phyloP scores from a whole-genome alignment of 1,140 invertebrate species.

The Bradysia coprophila region DNA sequence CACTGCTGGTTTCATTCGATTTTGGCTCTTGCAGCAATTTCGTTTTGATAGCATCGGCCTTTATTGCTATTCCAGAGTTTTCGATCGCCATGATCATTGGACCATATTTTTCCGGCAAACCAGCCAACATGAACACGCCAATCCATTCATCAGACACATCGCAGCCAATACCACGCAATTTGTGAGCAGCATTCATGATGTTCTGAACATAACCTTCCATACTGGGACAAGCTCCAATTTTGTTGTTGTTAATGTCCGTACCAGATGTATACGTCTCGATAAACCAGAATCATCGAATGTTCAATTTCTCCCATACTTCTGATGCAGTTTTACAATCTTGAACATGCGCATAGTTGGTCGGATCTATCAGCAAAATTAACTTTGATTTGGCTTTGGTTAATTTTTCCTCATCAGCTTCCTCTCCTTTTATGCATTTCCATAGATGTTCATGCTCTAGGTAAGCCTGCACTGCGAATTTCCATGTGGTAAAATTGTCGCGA shows the following conservation, averaged over 20 bases:
- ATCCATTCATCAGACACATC: constrained; percentile 17
- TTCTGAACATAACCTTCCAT: constrained; percentile 14
- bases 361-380: constrained; percentile 8
- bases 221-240: constrained; percentile 6
- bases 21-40: constrained; percentile 11
- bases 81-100: constrained; percentile 23
- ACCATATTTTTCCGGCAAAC: constrained; percentile 14
- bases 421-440: constrained; percentile 9
- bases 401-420: constrained; percentile 5
- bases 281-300: constrained; percentile 10
- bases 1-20: not conserved
- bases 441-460: constrained; percentile 15
- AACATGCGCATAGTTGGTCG: constrained; percentile 9
- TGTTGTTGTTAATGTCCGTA: constrained; percentile 6
- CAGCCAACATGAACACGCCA: constrained; percentile 15
- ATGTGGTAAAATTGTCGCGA: constrained; percentile 14
- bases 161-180: constrained; percentile 9
- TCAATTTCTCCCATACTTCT: constrained; percentile 13
- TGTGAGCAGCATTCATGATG: constrained; percentile 16
- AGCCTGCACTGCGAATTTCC: constrained; percentile 15
- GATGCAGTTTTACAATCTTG: constrained; percentile 7
- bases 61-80: constrained; percentile 10
- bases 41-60: constrained; percentile 11
- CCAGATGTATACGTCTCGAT: constrained; percentile 8
- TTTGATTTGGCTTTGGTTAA: constrained; percentile 9